Conservation (phyloP, 2,113 vertebrate genomes). For the Pygoscelis adeliae region DNA sequence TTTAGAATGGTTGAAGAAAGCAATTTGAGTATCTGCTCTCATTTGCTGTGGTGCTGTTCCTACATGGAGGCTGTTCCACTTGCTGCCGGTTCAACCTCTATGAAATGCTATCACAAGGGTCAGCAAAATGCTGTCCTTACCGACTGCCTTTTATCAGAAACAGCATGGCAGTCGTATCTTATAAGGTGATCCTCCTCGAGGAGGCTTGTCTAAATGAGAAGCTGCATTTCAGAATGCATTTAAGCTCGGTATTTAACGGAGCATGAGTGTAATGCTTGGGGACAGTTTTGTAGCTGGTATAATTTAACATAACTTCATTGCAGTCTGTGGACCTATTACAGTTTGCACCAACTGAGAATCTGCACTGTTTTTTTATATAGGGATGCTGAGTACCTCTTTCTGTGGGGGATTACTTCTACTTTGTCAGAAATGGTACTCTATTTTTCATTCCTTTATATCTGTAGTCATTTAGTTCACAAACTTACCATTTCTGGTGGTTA, state of each 20-base stretch:
- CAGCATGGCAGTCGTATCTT: rapidly evolving
- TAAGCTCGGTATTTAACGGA: not conserved
- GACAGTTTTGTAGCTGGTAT: not conserved
- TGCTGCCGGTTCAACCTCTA: not conserved
- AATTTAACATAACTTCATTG: not conserved
- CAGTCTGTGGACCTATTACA: not conserved
- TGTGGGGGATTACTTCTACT: not conserved
- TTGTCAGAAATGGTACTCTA: not conserved
- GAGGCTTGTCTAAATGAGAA: not conserved
- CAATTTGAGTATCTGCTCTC: rapidly evolving
- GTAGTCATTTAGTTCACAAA: not conserved
- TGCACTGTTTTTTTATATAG: not conserved
- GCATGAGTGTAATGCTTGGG: not conserved
- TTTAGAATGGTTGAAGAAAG: not conserved
- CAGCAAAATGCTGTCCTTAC: not conserved
- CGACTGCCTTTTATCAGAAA: not conserved
- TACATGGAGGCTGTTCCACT: not conserved
- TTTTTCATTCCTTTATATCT: not conserved
- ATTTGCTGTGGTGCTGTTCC: not conserved
- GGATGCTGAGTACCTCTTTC: not conserved
- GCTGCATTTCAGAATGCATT: not conserved
- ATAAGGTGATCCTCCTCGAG: not conserved
- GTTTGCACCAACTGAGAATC: not conserved
- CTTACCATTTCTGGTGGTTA: not conserved
- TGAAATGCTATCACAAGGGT: not conserved